Conservation (phyloP, 2,797 vertebrate species). For the Labroides dimidiatus region DNA sequence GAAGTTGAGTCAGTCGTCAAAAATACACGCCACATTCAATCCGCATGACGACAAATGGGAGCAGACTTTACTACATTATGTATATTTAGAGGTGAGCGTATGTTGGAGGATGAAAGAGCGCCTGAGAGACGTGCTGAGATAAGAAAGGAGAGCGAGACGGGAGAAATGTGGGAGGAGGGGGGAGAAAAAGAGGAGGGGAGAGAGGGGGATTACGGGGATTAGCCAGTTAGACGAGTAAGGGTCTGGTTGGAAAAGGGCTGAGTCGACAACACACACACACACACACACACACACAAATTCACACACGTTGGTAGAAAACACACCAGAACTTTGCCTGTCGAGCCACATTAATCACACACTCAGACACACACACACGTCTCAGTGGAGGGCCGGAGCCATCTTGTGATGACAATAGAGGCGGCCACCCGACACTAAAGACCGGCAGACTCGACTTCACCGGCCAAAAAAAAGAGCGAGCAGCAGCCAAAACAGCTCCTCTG, state of each 20-base stretch:
- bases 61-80: slow-evolving; percentile 27
- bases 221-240: slow-evolving; percentile 64
- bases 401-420: slow-evolving; percentile 69
- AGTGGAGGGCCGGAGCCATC: slow-evolving; percentile 57
- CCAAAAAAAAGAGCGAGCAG: slow-evolving; percentile 10
- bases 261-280: slow-evolving; percentile 64
- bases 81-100: slow-evolving; percentile 28
- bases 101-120: slow-evolving; percentile 19
- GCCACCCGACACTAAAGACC: slow-evolving; percentile 62
- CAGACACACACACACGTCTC: slow-evolving; percentile 36
- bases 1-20: background rate
- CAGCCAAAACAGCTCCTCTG: slow-evolving; percentile 16
- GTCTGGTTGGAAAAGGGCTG: slow-evolving; percentile 73
- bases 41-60: slow-evolving; percentile 38
- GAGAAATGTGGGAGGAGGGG: slow-evolving; percentile 39
- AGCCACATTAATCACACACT: slow-evolving; percentile 52
- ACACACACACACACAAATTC: slow-evolving; percentile 17
- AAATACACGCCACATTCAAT: slow-evolving; percentile 42
- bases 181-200: slow-evolving; percentile 13
- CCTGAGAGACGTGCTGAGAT: slow-evolving; percentile 38
- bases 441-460: slow-evolving; percentile 57
- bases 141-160: slow-evolving; percentile 43
- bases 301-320: slow-evolving; percentile 2
- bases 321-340: slow-evolving; percentile 50
- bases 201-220: slow-evolving; percentile 68